A percentile compares a stretch with the other conserved stretches of the same genome.
Conservation (phyloP, 2,888 invertebrate genomes). For the Eupithecia tripunctaria region DNA sequence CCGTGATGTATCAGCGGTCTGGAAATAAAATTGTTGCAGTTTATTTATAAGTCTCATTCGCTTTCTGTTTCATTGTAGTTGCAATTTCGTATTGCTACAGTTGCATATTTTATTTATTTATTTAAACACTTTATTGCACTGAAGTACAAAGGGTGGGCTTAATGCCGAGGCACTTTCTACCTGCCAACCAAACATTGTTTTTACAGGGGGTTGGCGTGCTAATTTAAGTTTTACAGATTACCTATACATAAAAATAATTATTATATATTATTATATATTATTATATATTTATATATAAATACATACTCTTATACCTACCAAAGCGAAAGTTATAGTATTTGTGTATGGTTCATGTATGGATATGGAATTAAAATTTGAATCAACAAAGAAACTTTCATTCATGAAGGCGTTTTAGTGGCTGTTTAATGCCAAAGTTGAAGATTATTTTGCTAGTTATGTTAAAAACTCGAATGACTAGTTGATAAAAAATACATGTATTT, state of each 20-base stretch:
- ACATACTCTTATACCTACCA: no score
- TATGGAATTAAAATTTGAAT: not conserved
- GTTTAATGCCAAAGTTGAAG: not conserved
- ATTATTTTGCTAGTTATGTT: not conserved
- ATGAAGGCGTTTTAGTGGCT: not conserved
- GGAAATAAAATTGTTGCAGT: conserved; percentile 57
- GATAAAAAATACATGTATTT: not conserved
- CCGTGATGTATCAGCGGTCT: conserved; percentile 49
- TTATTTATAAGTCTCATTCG: conserved; percentile 36
- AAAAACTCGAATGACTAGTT: not conserved
- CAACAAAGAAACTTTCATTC: not conserved
- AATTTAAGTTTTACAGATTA: no score
- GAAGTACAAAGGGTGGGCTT: no score
- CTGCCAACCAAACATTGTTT: no score
- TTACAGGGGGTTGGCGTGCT: no score
- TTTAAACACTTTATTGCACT: no score
- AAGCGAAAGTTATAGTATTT: no score
- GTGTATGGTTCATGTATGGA: no score
- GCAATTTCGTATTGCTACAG: not conserved
- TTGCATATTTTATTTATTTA: not conserved
- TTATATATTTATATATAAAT: no score
- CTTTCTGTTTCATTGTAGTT: conserved; percentile 41
- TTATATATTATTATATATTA: no score
- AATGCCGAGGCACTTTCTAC: no score
- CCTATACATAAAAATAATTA: no score